Conservation (phyloP, 2,797 vertebrate species). For the Hippoglossus hippoglossus region DNA sequence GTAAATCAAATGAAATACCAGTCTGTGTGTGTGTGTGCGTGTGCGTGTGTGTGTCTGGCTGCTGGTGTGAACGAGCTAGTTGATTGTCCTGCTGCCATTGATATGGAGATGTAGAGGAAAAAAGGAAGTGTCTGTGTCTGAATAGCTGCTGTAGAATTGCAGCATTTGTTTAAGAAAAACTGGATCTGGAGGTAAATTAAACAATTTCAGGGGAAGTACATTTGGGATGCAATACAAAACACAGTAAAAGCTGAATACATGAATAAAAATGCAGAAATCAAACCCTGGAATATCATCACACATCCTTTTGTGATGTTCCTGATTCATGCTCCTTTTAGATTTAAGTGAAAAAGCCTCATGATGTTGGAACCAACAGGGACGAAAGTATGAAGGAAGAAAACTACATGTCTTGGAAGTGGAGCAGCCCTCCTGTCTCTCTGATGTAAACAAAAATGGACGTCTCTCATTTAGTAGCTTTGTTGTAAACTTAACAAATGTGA, state of each 20-base stretch:
- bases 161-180: constrained; percentile 1
- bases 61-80: constrained; percentile 53
- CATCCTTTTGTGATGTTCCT: too few species aligned
- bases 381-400: too few species aligned
- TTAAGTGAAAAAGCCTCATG: too few species aligned
- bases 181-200: too few species aligned
- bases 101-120: constrained; percentile 69
- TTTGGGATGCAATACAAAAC: too few species aligned
- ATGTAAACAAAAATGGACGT: constrained; percentile 25
- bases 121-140: constrained; percentile 30
- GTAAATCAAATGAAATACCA: constrained; percentile 1
- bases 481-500: constrained; percentile 15
- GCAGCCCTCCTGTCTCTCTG: neutral
- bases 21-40: constrained; percentile 16
- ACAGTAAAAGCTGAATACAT: too few species aligned
- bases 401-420: too few species aligned
- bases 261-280: too few species aligned
- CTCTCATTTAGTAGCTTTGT: constrained; percentile 4
- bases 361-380: too few species aligned
- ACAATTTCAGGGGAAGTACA: too few species aligned
- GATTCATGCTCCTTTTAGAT: too few species aligned
- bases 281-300: too few species aligned
- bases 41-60: constrained; percentile 24
- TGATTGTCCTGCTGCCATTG: constrained; percentile 69
- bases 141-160: constrained; percentile 15